Conservation (phyloP, 2,888 invertebrate genomes). For the Sminthurides aquaticus region DNA sequence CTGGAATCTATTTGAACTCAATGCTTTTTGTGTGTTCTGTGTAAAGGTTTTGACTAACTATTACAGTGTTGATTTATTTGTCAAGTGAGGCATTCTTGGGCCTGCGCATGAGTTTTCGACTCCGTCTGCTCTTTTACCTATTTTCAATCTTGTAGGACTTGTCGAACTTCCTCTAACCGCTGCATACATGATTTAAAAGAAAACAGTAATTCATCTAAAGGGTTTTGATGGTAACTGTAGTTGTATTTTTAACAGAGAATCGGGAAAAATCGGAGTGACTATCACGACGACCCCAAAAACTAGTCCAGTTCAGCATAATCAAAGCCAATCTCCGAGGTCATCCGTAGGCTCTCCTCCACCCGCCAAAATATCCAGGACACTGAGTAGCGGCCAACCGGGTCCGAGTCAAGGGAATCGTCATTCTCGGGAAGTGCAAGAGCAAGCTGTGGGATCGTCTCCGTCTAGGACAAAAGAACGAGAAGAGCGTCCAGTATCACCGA, state of each 20-base stretch:
- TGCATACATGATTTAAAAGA: neutral
- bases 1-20: too few species aligned
- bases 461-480: neutral
- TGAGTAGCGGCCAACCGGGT: neutral
- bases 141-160: conserved; percentile 3
- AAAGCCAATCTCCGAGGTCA: conserved; percentile 11
- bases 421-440: conserved; percentile 11
- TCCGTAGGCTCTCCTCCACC: conserved; percentile 29
- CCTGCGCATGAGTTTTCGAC: neutral
- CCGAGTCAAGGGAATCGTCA: conserved; percentile 8
- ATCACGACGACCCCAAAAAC: conserved; percentile 61
- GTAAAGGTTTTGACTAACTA: too few species aligned
- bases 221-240: conserved; percentile 10
- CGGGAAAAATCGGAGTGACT: conserved; percentile 83
- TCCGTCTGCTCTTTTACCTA: neutral
- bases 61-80: conserved; percentile 1
- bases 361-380: conserved; percentile 31
- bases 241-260: conserved; percentile 51
- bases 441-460: neutral
- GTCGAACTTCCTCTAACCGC: neutral
- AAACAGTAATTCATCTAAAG: conserved; percentile 4
- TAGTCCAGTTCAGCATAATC: conserved; percentile 48
- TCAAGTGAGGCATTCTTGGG: neutral
- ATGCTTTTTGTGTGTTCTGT: too few species aligned
- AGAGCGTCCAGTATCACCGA: conserved; percentile 18